phyloP scores from a whole-genome alignment of 2,888 invertebrate species.

The Pyrrhia umbra region DNA sequence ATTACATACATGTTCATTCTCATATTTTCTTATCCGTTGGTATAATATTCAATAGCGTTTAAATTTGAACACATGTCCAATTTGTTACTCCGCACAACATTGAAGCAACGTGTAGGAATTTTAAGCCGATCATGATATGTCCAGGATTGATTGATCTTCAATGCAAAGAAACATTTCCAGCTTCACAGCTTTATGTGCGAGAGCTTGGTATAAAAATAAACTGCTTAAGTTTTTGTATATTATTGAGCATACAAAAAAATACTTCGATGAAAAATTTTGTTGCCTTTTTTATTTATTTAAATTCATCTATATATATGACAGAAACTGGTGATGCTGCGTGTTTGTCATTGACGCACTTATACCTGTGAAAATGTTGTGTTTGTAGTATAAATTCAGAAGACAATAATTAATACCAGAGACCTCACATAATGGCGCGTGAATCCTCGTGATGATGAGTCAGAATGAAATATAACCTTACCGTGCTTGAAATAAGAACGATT shows the following conservation, averaged over 20 bases:
- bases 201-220: constrained; percentile 6
- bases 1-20: background rate
- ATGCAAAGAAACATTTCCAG: background rate
- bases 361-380: no score
- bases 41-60: background rate
- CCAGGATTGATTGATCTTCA: background rate
- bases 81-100: background rate
- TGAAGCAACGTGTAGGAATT: background rate
- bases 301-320: no score
- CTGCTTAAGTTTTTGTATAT: no score
- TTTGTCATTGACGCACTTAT: no score
- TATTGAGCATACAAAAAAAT: no score
- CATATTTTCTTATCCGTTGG: constrained; percentile 1
- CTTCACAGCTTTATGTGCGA: background rate
- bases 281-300: no score
- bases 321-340: no score
- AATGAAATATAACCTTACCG: no score
- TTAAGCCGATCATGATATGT: constrained; percentile 1
- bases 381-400: no score
- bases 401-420: no score
- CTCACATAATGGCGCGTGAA: background rate
- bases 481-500: background rate
- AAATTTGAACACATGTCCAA: background rate
- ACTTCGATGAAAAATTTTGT: no score
- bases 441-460: no score